Conservation (phyloP, 2,797 vertebrate species). For the Dendrocincla fuliginosa region DNA sequence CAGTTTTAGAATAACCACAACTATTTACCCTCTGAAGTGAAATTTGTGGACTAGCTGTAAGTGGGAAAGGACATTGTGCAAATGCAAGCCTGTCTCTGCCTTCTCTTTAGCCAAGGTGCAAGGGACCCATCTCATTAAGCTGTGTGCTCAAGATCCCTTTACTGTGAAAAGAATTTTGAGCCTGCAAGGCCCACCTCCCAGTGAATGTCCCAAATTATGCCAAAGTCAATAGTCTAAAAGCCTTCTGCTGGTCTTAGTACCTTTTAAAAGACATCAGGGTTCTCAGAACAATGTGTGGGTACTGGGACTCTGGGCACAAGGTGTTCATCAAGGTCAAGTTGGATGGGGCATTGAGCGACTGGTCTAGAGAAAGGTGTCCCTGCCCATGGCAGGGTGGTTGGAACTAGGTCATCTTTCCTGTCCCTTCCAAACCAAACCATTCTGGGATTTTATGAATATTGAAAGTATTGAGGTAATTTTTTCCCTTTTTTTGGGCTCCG, state of each 20-base stretch:
- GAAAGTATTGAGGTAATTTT: neutral
- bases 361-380: neutral
- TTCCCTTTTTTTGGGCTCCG: neutral
- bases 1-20: neutral
- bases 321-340: neutral
- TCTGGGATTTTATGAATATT: neutral
- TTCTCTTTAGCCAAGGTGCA: neutral
- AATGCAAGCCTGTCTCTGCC: neutral
- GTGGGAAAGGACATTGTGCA: neutral
- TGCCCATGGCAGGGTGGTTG: neutral
- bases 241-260: neutral
- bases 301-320: neutral
- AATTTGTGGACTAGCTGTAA: neutral
- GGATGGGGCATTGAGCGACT: neutral
- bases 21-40: neutral
- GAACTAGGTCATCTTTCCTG: neutral
- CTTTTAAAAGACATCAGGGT: neutral
- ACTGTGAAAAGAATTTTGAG: neutral
- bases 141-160: neutral
- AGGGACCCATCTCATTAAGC: neutral
- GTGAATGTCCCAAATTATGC: neutral
- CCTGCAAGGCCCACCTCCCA: too few relatives aligned
- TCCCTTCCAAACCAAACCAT: neutral
- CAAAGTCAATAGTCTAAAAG: neutral
- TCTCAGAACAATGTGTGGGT: neutral